Conservation (phyloP, 2,113 vertebrate species). For the Notothenia coriiceps region DNA sequence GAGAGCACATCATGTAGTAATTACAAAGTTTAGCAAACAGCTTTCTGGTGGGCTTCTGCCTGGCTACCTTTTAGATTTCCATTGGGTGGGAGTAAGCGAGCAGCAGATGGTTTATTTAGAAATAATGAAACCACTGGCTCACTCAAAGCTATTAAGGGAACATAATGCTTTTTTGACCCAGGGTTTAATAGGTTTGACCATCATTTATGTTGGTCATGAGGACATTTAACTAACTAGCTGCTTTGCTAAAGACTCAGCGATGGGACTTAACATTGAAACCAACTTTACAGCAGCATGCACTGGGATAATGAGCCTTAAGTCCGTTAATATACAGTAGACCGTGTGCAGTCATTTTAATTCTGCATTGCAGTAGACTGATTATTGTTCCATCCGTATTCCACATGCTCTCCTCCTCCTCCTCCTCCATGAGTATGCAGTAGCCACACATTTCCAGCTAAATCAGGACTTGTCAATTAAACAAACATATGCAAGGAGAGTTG, state of each 20-base stretch:
- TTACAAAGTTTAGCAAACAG: constrained; percentile 53
- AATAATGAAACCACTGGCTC: constrained; percentile 57
- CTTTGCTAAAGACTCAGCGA: constrained; percentile 18
- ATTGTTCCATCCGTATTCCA: not conserved
- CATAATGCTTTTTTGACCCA: not conserved
- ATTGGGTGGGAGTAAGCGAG: constrained; percentile 55
- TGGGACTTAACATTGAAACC: not conserved
- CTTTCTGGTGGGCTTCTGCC: constrained; percentile 36
- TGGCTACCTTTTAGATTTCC: constrained; percentile 39
- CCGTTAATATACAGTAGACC: not conserved
- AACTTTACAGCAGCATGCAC: not conserved
- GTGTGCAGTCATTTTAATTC: not conserved
- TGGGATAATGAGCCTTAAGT: not conserved
- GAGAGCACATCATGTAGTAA: constrained; percentile 37
- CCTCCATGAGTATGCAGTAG: not conserved
- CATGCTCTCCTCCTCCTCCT: not conserved
- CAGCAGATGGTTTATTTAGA: constrained; percentile 62
- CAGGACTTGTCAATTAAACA: not conserved
- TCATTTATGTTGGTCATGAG: constrained; percentile 6
- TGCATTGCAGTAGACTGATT: not conserved
- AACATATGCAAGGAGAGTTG: not conserved
- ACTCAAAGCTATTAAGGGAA: constrained; percentile 48
- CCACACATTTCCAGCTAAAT: not conserved
- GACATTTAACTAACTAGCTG: not conserved
- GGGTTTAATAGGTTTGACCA: constrained; percentile 20